Evolutionary conservation across 2,113 vertebrate genomes (phyloP).

Genomic region (Gadus chalcogrammus): DNA sequence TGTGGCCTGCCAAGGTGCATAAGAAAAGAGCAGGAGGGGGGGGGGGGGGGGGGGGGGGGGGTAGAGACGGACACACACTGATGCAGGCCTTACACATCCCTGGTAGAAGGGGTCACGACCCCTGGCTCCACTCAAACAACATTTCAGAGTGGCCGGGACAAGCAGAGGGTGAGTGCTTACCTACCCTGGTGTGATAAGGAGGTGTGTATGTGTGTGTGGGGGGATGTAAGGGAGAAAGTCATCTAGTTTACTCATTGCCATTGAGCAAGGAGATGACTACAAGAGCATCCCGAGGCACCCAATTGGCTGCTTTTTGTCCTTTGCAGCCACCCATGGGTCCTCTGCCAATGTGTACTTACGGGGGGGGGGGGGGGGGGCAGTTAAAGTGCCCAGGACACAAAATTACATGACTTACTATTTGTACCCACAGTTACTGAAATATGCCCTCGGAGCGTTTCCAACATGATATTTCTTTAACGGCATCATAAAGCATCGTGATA

Average conservation of each 20-base stretch:
- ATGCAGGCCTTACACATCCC: slow-evolving; percentile 60
- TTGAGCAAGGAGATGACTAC: background rate
- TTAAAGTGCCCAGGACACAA: background rate
- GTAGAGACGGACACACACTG: slow-evolving; percentile 44
- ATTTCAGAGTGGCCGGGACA: slow-evolving; percentile 45
- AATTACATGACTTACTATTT: background rate
- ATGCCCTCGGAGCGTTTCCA: background rate
- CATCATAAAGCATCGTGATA: slow-evolving; percentile 2
- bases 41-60: background rate
- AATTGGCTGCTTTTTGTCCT: slow-evolving; percentile 18
- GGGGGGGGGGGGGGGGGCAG: background rate
- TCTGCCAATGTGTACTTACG: background rate
- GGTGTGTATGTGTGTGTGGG: slow-evolving; percentile 10
- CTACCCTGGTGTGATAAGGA: slow-evolving; percentile 37
- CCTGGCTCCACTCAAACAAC: slow-evolving; percentile 56
- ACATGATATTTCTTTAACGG: background rate
- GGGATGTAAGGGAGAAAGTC: slow-evolving; percentile 10
- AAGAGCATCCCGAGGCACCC: slow-evolving; percentile 3
- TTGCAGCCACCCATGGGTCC: background rate
- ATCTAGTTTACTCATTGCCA: background rate
- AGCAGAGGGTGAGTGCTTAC: slow-evolving; percentile 36
- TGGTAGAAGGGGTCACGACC: slow-evolving; percentile 64
- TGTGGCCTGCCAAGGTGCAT: slow-evolving; percentile 8
- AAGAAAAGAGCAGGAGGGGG: background rate
- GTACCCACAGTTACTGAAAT: background rate